Conservation (phyloP, 1,140 invertebrate genomes). For the Scaptomyza pallida region DNA sequence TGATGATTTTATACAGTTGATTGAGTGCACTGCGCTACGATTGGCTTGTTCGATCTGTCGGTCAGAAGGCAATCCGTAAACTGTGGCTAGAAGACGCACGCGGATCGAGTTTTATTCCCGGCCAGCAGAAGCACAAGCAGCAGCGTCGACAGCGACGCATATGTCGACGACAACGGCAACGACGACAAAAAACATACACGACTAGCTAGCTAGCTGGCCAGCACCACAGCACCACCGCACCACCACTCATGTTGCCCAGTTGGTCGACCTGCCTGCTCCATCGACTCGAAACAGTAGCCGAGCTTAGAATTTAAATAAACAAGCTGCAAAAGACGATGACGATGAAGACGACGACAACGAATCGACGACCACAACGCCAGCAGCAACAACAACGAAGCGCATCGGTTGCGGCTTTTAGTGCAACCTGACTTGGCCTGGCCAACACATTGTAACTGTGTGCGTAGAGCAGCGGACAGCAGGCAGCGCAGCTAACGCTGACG, state of each 20-base stretch:
- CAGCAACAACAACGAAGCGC: slow-evolving; percentile 39
- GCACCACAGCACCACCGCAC: no score
- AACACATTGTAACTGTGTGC: slow-evolving; percentile 2
- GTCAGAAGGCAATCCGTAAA: slow-evolving; percentile 84
- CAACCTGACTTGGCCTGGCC: slow-evolving; percentile 37
- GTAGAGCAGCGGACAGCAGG: slow-evolving; percentile 8
- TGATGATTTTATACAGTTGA: slow-evolving; percentile 51
- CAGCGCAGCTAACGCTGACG: slow-evolving; percentile 21
- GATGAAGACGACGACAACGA: slow-evolving; percentile 13
- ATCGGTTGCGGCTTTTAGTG: slow-evolving; percentile 34
- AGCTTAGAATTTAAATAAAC: slow-evolving; percentile 84
- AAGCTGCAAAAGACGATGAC: slow-evolving; percentile 51
- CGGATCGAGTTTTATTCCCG: slow-evolving; percentile 84
- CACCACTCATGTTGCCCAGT: not conserved
- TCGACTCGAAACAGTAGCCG: slow-evolving; percentile 62
- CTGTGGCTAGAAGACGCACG: slow-evolving; percentile 84
- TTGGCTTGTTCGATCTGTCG: slow-evolving; percentile 81
- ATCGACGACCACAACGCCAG: no score
- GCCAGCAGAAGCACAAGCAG: slow-evolving; percentile 55
- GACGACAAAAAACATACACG: slow-evolving; percentile 43
- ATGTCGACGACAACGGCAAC: slow-evolving; percentile 42
- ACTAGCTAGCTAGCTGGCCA: slow-evolving; percentile 22
- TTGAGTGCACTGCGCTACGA: slow-evolving; percentile 76
- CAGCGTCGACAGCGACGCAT: slow-evolving; percentile 29
- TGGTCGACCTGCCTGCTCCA: slow-evolving; percentile 5